Percentiles rank a stretch among this genome's conserved stretches.
These are phyloP conservation scores for Halichoerus grypus DNA, from an alignment of 2,113 vertebrate species.

Conservation along the genomic window DNA sequence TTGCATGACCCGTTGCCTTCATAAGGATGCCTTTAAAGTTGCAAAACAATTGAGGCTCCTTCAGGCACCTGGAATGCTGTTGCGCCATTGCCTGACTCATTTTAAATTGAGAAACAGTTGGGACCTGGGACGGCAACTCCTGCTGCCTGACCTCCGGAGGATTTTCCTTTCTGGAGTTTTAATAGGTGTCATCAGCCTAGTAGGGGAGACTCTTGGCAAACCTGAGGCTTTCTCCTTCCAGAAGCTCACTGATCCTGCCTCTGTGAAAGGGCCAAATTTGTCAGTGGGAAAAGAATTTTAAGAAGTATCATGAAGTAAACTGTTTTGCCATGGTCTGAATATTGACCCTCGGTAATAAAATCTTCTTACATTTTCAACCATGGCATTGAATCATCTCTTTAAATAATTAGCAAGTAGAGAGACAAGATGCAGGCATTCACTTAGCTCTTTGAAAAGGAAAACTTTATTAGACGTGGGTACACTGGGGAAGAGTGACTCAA, in stretches of 20 bases:
- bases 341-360: constrained; percentile 41
- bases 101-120: neutral
- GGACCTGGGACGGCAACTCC: neutral
- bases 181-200: constrained; percentile 37
- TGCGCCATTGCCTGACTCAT: neutral
- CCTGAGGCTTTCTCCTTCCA: neutral
- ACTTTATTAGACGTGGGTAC: neutral
- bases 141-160: neutral
- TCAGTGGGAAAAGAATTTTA: constrained; percentile 69
- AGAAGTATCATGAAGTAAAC: constrained; percentile 58
- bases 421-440: neutral
- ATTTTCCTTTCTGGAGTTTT: constrained; percentile 42
- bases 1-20: neutral
- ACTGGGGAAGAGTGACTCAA: constrained; percentile 3
- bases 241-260: constrained; percentile 48
- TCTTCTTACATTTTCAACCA: constrained; percentile 34
- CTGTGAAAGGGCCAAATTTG: constrained; percentile 48
- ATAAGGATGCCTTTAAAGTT: neutral
- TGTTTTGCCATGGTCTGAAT: constrained; percentile 42
- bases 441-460: constrained; percentile 29
- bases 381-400: neutral
- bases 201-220: constrained; percentile 42
- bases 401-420: neutral
- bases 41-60: neutral
- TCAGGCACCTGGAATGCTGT: neutral